Conservation (phyloP, 1,140 invertebrate genomes). For the Drepana arcuata region DNA sequence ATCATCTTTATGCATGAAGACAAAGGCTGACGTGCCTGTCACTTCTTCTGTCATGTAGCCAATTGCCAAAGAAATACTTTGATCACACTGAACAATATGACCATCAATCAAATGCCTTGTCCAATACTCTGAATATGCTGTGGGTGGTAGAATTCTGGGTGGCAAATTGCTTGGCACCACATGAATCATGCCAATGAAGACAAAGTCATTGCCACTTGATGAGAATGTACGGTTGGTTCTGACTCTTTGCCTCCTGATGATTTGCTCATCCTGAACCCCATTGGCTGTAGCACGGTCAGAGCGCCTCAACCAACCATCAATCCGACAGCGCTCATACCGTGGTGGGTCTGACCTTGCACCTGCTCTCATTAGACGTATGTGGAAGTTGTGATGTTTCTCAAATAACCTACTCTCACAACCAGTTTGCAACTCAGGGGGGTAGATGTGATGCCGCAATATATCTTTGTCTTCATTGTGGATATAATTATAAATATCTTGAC, state of each 20-base stretch:
- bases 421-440: conserved; percentile 66
- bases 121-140: conserved; percentile 85
- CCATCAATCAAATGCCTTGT: conserved; percentile 90
- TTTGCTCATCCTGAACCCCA: conserved; percentile 64
- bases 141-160: conserved; percentile 78
- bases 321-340: conserved; percentile 79
- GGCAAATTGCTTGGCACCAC: conserved; percentile 79
- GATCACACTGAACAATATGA: conserved; percentile 89
- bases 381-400: conserved; percentile 70
- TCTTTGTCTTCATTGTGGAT: conserved; percentile 86
- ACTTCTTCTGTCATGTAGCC: conserved; percentile 92
- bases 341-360: conserved; percentile 79
- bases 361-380: conserved; percentile 75
- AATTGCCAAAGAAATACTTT: conserved; percentile 87
- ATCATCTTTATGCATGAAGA: conserved; percentile 91
- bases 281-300: conserved; percentile 68
- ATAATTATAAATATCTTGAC: conserved; percentile 87
- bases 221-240: conserved; percentile 66
- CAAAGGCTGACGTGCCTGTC: conserved; percentile 84
- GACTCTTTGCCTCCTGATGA: conserved; percentile 68
- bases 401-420: conserved; percentile 41
- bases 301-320: conserved; percentile 72
- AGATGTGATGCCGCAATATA: conserved; percentile 81
- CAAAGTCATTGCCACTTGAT: conserved; percentile 74
- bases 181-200: conserved; percentile 80